Percentiles rank a stretch among this genome's conserved stretches.
Evolutionary conservation across 2,797 vertebrate species (phyloP).

Genomic region (Hypotaenidia philippensis): DNA sequence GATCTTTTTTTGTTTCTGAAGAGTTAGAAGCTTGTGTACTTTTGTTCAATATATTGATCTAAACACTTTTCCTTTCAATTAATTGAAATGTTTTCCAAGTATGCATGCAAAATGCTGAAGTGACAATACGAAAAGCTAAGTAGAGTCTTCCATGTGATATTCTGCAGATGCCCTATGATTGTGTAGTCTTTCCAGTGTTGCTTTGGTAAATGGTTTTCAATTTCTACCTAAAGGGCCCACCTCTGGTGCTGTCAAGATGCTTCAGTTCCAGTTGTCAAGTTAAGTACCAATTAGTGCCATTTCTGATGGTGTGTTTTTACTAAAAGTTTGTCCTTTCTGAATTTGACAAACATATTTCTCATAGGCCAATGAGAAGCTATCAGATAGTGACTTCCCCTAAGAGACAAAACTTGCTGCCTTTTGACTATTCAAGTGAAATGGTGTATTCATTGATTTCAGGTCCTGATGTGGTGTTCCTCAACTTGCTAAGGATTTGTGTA

Average conservation of each 20-base stretch:
- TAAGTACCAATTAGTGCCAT: constrained; percentile 57
- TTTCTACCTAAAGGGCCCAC: constrained; percentile 43
- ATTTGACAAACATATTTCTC: not conserved
- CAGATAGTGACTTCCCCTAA: not conserved
- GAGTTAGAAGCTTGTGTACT: not conserved
- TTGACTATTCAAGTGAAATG: not conserved
- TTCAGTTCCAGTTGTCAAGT: constrained; percentile 64
- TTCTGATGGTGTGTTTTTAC: not conserved
- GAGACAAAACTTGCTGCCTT: not conserved
- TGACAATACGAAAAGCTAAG: constrained; percentile 27
- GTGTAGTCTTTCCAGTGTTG: not conserved
- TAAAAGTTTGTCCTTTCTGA: constrained; percentile 22
- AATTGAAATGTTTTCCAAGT: not conserved
- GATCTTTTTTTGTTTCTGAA: not conserved
- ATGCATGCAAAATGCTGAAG: not conserved
- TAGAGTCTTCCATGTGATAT: not conserved
- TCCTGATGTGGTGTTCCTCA: not conserved
- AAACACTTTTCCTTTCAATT: not conserved
- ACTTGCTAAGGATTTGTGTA: not conserved
- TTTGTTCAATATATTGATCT: constrained; percentile 1
- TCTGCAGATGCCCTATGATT: not conserved
- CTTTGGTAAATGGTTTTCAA: constrained; percentile 22
- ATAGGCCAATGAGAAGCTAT: not conserved
- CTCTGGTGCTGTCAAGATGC: constrained; percentile 24
- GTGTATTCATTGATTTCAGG: not conserved